phyloP scores from a whole-genome alignment of 2,797 vertebrate genomes.

The Anguilla pacifica region DNA sequence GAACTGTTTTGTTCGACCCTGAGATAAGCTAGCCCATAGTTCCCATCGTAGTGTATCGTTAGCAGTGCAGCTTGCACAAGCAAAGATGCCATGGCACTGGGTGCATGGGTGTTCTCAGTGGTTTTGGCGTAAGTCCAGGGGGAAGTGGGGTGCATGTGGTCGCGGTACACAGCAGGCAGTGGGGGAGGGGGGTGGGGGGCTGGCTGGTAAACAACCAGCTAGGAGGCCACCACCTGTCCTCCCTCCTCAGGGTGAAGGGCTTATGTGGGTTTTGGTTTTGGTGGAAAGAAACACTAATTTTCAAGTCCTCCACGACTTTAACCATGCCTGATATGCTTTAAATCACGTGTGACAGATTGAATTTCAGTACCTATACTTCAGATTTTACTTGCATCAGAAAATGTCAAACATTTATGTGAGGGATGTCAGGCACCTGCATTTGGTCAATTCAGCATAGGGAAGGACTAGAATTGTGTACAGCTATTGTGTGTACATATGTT shows the following conservation, averaged over 20 bases:
- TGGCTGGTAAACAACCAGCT: neutral
- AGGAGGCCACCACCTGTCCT: neutral
- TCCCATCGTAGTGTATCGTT: neutral
- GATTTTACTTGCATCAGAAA: neutral
- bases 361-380: neutral
- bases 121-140: slow-evolving; percentile 14
- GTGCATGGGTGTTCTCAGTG: neutral
- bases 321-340: neutral
- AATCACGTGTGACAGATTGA: neutral
- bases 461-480: neutral
- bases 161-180: slow-evolving; percentile 1
- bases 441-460: neutral
- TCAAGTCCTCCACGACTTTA: neutral
- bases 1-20: neutral
- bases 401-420: too few species aligned
- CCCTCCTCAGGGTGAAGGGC: slow-evolving; percentile 16
- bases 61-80: neutral
- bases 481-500: neutral
- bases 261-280: neutral
- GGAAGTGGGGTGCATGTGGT: slow-evolving; percentile 21
- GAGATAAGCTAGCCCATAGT: neutral
- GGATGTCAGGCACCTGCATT: neutral
- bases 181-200: neutral
- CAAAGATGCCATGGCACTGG: slow-evolving; percentile 10
- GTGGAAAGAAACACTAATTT: neutral